Evolutionary conservation across 2,888 invertebrate genomes (phyloP), one percentile per base, ranked within the genome.

Genomic region (Caenorhabditis sp.): DNA sequence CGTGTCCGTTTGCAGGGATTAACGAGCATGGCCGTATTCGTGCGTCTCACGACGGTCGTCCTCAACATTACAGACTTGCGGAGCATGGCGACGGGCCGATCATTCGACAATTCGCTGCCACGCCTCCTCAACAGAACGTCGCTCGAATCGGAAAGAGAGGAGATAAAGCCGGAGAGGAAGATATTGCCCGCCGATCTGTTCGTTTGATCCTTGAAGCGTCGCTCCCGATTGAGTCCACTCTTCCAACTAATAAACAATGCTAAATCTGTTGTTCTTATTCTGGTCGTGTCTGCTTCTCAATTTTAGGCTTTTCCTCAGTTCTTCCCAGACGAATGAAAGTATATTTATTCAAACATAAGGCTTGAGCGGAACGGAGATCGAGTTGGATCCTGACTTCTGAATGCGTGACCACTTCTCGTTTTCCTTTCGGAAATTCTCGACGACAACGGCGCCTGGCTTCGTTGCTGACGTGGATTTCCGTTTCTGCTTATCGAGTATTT

Each of bases 61-160:
- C n/a, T 68, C 9, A 1, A 37, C 4, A 58, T 68, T 13, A 26
- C 50, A 7, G 68, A 68, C 15, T 22, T 68, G 41, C 39, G 68
- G 50, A 24, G 20, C 9, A 41, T 68, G 58, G 68, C 68, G 15
- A 68, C 68, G 6, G 52, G 35, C 27, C 50, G 68, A 17, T 50
- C 68, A 17, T 59, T 68, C 17, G 68, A 68, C 50, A 68, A 68
- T 27, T 43, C 68, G 35, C 35, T 68, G 48, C 68, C 68, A 1
- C 35, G 52, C 35, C 13, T 68, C 17, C 50, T 68, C 27, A 58
- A 41, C 20, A 15, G 32, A 41, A 43, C 41, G 7, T 5, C 43
- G 3, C 24, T 68, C 15, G 68, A 59, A 43, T 59, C 68, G 58
- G 68, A 68, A 27, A 30, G 43, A 17, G 68, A 68, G 37, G 20